Conservation (phyloP, 2,113 vertebrate species). For the Pelodiscus sinensis region DNA sequence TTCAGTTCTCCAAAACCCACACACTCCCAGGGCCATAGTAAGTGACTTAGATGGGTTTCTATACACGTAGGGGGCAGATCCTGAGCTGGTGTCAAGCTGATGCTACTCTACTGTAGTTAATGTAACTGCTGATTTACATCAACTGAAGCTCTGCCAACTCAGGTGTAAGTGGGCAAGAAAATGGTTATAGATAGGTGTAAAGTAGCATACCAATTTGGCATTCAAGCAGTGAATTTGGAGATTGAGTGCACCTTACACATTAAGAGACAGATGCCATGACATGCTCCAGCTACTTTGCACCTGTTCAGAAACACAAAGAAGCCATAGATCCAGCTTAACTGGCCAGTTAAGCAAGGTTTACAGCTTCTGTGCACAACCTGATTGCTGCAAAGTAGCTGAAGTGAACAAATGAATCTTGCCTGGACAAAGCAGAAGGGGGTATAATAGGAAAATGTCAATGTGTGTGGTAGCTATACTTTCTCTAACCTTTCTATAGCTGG, state of each 20-base stretch:
- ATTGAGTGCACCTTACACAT: fast-evolving
- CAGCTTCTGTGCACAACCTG: background rate
- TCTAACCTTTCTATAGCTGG: background rate
- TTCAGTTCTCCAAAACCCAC: background rate
- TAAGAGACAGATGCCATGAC: background rate
- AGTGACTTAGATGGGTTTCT: background rate
- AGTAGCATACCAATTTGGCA: background rate
- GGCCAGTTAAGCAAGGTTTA: background rate
- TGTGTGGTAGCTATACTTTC: background rate
- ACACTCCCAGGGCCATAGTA: background rate
- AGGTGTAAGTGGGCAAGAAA: background rate
- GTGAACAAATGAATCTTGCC: background rate
- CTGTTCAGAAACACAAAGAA: background rate
- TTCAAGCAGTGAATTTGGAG: background rate
- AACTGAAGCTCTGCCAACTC: background rate
- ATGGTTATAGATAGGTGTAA: fast-evolving
- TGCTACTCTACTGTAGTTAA: background rate
- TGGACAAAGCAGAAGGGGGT: background rate
- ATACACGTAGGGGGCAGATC: background rate
- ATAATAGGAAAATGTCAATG: fast-evolving
- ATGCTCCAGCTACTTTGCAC: background rate
- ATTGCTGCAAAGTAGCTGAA: background rate
- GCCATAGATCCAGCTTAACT: background rate
- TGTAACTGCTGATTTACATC: background rate
- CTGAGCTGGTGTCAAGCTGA: background rate